These are phyloP conservation scores for Solenopsis invicta DNA, from an alignment of 1,140 invertebrate species.

Conservation along the genomic window DNA sequence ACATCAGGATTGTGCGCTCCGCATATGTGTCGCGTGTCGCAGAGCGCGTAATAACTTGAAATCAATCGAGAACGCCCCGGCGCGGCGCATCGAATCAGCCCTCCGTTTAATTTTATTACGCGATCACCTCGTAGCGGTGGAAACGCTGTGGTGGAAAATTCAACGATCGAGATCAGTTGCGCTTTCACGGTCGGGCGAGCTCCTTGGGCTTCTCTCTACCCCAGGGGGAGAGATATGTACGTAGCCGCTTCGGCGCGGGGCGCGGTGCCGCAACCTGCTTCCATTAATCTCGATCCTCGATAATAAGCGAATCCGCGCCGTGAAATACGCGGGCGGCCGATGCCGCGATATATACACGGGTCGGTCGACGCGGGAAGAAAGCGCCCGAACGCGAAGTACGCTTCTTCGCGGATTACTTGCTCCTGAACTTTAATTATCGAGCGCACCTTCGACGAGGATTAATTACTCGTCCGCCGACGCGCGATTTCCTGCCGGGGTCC, in stretches of 20 bases:
- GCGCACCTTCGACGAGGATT: conserved; percentile 38
- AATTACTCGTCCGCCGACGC: conserved; percentile 39
- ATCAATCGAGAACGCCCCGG: conserved; percentile 6
- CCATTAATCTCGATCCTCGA: conserved; percentile 65
- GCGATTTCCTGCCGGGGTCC: conserved; percentile 8
- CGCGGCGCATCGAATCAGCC: background rate
- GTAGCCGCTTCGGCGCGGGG: background rate
- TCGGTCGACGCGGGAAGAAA: conserved; percentile 51
- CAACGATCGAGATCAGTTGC: conserved; percentile 10
- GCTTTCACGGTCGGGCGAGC: conserved; percentile 14
- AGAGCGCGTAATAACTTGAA: background rate
- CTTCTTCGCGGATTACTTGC: conserved; percentile 11
- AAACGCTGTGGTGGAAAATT: conserved; percentile 25
- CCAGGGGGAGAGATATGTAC: background rate
- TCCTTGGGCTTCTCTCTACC: background rate
- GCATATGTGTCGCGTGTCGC: background rate
- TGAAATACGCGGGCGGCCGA: conserved; percentile 17
- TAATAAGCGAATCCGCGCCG: conserved; percentile 53
- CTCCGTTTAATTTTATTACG: conserved; percentile 44
- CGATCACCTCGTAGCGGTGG: background rate
- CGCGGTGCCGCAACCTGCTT: background rate
- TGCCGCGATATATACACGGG: conserved; percentile 39
- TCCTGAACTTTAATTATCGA: conserved; percentile 50
- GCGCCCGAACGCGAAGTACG: background rate
- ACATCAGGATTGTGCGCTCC: background rate